Evolutionary conservation across 2,113 vertebrate genomes (phyloP).

Genomic region (Aspidoscelis tigris): DNA sequence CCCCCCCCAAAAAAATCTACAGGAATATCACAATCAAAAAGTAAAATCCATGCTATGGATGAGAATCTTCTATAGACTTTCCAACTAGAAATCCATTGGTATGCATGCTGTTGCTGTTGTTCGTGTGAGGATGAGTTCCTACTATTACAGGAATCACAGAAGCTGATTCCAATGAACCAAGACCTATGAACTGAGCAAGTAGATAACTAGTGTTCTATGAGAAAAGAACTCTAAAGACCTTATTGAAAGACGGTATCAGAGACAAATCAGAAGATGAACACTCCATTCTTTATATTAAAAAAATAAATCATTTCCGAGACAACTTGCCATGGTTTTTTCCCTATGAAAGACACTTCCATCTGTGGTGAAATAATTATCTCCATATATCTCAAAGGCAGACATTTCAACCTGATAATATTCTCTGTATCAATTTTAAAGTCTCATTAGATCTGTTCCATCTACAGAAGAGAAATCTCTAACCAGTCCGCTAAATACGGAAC

Average conservation of each 20-base stretch:
- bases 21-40: not conserved
- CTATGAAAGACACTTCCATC: not conserved
- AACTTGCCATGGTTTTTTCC: constrained; percentile 12
- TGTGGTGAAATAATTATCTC: constrained; percentile 14
- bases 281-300: constrained; percentile 1
- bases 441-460: constrained; percentile 11
- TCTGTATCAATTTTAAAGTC: constrained; percentile 7
- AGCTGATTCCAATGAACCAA: not conserved
- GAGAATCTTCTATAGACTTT: not conserved
- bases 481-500: not conserved
- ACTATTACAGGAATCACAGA: not conserved
- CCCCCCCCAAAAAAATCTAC: not conserved
- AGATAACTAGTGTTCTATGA: not conserved
- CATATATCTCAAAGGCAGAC: constrained; percentile 17
- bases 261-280: constrained; percentile 8
- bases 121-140: not conserved
- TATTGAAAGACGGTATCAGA: not conserved
- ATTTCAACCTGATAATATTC: constrained; percentile 3
- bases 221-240: not conserved
- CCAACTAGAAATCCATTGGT: not conserved
- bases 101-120: not conserved
- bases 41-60: not conserved
- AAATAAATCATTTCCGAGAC: constrained; percentile 9
- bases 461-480: constrained; percentile 1
- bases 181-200: not conserved